Evolutionary conservation across 2,888 invertebrate species (phyloP), one percentile per base, ranked within the genome.

Genomic region (Dasysyrphus albostriatus): DNA sequence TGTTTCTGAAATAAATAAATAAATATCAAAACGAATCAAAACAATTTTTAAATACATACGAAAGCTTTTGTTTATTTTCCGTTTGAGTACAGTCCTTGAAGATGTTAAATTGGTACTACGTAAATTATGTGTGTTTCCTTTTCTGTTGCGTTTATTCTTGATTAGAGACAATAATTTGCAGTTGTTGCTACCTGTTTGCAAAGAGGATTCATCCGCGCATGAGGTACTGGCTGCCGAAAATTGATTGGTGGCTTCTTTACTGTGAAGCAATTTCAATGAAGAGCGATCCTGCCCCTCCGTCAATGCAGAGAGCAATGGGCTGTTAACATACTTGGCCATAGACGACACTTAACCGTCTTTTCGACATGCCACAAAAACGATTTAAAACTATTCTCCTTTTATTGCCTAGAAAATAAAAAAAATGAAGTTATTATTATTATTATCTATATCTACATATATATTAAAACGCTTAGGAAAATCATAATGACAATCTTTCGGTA

Each of bases 261-360:
- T 88, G 83, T 88, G 89, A 88, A 88, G 70, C 76, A 84, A 56
- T 78, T 73, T 88, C 87, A 78, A 88, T 89, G 89, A 90, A 90
- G 89, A 90, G 89, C 90, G 90, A 90, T 91, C 90, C 91, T 92
- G 93, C 93, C 93, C 95, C 95, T 95, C 95, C 94, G 95, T 94
- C 94, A 95, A 94, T 94, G 94, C 95, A 94, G 95, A 95, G 95
- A 94, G 95, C 94, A 94, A 94, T 94, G 95, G 94, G 94, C 94
- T 94, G 94, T 95, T 95, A 95, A 95, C 96, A 96, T 96, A 96
- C 95, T 96, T 96, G 96, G 96, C 96, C 96, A 96, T 96, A 97
- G 96, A 96, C 96, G 95, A 95, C 95, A 95, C 96, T 96, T 95
- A 94, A 94, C 94, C 95, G 94, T 94, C 95, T 94, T 94, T 94